Percentiles rank a stretch among this genome's conserved stretches.
Evolutionary conservation across 2,888 invertebrate species (phyloP).

Genomic region (Drosophila subquinaria): DNA sequence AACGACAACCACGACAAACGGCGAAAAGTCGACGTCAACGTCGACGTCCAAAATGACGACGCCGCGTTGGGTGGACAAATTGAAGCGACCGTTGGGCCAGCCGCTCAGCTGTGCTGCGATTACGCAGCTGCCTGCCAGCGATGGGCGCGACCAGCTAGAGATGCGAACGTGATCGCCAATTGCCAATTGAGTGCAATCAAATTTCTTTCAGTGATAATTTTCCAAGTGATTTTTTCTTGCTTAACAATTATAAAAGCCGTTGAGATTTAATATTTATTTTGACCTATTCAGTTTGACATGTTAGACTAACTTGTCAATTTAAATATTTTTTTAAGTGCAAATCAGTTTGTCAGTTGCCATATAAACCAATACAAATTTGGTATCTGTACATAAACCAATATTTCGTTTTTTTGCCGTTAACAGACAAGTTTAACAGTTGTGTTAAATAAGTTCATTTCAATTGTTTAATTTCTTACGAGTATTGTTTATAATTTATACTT

Average conservation of each 20-base stretch:
- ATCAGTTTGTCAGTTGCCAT: background rate
- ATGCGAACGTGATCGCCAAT: conserved; percentile 43
- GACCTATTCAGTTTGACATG: background rate
- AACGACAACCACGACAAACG: conserved; percentile 39
- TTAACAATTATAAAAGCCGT: background rate
- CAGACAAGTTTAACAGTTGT: background rate
- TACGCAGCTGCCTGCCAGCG: conserved; percentile 30
- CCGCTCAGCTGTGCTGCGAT: conserved; percentile 45
- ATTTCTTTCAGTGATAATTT: background rate
- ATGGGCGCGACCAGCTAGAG: conserved; percentile 30
- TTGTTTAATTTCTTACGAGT: too few relatives aligned
- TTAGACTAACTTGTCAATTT: background rate
- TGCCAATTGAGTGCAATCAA: conserved; percentile 1
- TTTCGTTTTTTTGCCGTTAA: background rate
- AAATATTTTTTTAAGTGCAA: background rate
- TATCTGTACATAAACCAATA: too few relatives aligned
- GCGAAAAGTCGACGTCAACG: conserved; percentile 34
- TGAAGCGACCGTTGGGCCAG: conserved; percentile 47
- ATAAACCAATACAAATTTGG: too few relatives aligned
- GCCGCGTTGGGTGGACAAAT: conserved; percentile 42
- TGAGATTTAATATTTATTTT: background rate
- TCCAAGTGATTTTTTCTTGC: background rate
- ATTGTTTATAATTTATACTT: too few relatives aligned
- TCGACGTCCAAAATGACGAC: conserved; percentile 29
- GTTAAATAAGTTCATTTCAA: background rate